Base-by-base conservation (phyloP, 2,797 vertebrate species). In the Tokudaia muenninki region DNA sequence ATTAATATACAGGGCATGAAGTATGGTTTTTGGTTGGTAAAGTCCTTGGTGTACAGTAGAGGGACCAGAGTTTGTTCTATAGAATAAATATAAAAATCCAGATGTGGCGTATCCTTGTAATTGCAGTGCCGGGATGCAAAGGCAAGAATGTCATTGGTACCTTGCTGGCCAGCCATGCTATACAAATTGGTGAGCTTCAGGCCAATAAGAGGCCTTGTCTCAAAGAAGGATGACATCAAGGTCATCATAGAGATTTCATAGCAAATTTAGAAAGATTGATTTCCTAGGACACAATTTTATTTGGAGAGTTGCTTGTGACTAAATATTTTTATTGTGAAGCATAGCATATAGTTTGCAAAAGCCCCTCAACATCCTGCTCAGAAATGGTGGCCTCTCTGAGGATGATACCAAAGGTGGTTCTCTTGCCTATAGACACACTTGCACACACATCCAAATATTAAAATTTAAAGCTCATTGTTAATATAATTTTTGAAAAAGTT, bases 221-320 rank as follows among this genome's bases (percentile, higher is more conserved):
- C 70, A 44, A 13, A 75, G 70, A 17, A 22, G 52, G 17, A 87
- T 91, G 82, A 70, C 93, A 92, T 90, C 52, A 94, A 90, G 24
- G 63, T 95, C 87, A 93, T 97, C 78, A 95, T 24, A 97, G 94
- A 95, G 44, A 94, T 87, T 97, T 95, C 50, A 86, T 74, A 50
- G 72, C 37, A 97, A 92, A 95, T 93, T 94, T 83, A 93, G 72
- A 87, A 63, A 77, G 55, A 24, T 92, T 77, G 52, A 29, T 70
- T 95, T 97, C 61, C 47, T 81, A 95, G 17, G 19, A 61, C 47
- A 86, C 47, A 22, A 88, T 97, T 95, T 97, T 91, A 91, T 81
- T 83, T 78, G 44, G 44, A 94, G 31, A 87, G 16, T 91, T 81
- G 41, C 80, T 96, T 91, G 31, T 94, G 77, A 41, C 88, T 92